Base-by-base conservation (phyloP, 2,113 vertebrate species). In the Pseudopodoces humilis region DNA sequence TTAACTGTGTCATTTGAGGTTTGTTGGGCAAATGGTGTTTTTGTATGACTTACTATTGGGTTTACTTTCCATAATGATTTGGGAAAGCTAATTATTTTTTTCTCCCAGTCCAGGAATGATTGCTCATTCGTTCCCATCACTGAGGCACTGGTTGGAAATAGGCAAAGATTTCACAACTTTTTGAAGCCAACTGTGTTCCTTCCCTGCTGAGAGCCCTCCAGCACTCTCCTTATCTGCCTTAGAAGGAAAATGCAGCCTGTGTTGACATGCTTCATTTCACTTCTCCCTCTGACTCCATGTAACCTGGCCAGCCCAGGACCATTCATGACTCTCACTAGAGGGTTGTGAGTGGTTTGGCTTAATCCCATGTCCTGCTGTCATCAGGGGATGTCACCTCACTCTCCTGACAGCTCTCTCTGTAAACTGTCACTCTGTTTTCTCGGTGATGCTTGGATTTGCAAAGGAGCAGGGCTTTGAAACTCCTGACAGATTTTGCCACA, bases 71-170 rank as follows among this genome's bases (percentile, higher is more conserved):
- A 28, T 83, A 67, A 80, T 20, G 24, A 59, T 62, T 80, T 88
- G 52, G 52, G 76, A 72, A 92, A 74, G 39, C 64, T 70, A 78
- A 31, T 86, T 47, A 23, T 64, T 90, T 83, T 86, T 90, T 72
- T 37, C 47, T 96, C 44, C 56, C 31, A 30, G 24, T 92, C 71
- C 90, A 92, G 79, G 88, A 97, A 83, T 8, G 33, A 56, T 88
- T 92, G 85, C 88, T 96, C 92, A 68, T 86, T 68, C 13, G 86
- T 96, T 96, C 93, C 85, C 71, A 88, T 90, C 76, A 56, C 44
- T 41, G 69, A 80, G 63, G 58, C 47, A 46, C 44, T 92, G 71
- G 56, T 44, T 74, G 86, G 60, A 83, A 83, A 50, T 15, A 18
- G 43, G 85, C 90, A 88, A 65, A 79, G 16, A 56, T 93, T 92